Base-by-base conservation (phyloP, 1,140 invertebrate genomes). In the Megalopta genalis region DNA sequence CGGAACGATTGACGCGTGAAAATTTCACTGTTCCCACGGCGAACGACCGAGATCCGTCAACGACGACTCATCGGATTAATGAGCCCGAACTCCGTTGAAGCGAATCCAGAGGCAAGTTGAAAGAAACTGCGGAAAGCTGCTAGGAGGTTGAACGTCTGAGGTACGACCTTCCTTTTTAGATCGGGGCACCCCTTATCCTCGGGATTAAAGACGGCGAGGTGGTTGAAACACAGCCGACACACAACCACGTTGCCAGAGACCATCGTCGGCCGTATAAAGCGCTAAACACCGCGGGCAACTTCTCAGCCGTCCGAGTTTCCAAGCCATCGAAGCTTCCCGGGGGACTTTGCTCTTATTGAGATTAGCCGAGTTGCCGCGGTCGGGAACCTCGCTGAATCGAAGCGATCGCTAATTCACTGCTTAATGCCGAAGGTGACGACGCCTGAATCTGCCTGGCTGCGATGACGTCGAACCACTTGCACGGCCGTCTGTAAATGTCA, bases 261-360 rank as follows among this genome's bases (percentile, higher is more conserved):
- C 80, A 81, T 77, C 57, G 49, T 69, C 54, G 46, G 62, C 65
- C 67, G 74, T 80, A 86, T 88, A 85, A 85, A 81, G 85, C 69
- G 70, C 77, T 83, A 87, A 88, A 87, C 81, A 86, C 64, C 60
- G 27, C 23, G 27, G 8, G 27, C 77, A 49, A 81, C 64, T 87
- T 80, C 73, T 4, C 65, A 16, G 27, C 10, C 64, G 63, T 80
- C 70, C 32, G 87, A 87, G 76, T 88, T 84, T 84, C 42, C 10
- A 9, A 46, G 42, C 10, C 42, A 14, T 46, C 70, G 54, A 64
- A 64, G 66, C 68, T 32, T 42, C 65, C 14, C 1, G 16, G 21
- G 71, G 64, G 82, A 86, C 85, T 88, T 85, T 82, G 85, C 86
- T 88, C 77, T 88, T 88, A 86, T 85, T 49, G 60, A 86, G 86